Evolutionary conservation across 2,113 vertebrate species (phyloP).

Genomic region (Vanacampus margaritifer): DNA sequence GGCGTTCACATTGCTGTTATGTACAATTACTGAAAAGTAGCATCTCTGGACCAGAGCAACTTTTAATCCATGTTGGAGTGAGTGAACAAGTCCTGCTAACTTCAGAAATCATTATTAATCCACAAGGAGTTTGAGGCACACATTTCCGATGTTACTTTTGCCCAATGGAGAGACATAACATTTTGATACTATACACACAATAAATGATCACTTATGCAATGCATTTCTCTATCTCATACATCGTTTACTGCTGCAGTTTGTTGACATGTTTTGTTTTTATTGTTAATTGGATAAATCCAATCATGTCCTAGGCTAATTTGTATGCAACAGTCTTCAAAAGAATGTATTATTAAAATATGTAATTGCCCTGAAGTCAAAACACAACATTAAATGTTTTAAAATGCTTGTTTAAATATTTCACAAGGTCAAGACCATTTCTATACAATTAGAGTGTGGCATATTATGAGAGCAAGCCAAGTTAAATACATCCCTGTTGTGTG

Average conservation of each 20-base stretch:
- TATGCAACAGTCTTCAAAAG: slow-evolving; percentile 15
- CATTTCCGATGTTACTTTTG: neutral
- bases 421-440: slow-evolving; percentile 33
- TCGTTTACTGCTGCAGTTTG: neutral
- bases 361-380: slow-evolving; percentile 8
- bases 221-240: neutral
- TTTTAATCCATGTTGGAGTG: slow-evolving; percentile 63
- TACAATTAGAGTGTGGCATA: slow-evolving; percentile 14
- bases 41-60: slow-evolving; percentile 62
- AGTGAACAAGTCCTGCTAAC: slow-evolving; percentile 46
- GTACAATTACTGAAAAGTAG: slow-evolving; percentile 73
- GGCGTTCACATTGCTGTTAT: slow-evolving; percentile 69
- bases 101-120: slow-evolving; percentile 32
- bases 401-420: slow-evolving; percentile 25
- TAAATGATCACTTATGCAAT: neutral
- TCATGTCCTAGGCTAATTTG: slow-evolving; percentile 14
- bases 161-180: neutral
- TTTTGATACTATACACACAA: no score
- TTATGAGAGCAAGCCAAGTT: slow-evolving; percentile 22
- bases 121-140: slow-evolving; percentile 40
- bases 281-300: slow-evolving; percentile 5
- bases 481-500: slow-evolving; percentile 6
- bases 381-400: slow-evolving; percentile 31
- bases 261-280: slow-evolving; percentile 15
- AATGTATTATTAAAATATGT: neutral